phyloP scores from a whole-genome alignment of 2,797 vertebrate species.

The Platyrinchus mystaceus region DNA sequence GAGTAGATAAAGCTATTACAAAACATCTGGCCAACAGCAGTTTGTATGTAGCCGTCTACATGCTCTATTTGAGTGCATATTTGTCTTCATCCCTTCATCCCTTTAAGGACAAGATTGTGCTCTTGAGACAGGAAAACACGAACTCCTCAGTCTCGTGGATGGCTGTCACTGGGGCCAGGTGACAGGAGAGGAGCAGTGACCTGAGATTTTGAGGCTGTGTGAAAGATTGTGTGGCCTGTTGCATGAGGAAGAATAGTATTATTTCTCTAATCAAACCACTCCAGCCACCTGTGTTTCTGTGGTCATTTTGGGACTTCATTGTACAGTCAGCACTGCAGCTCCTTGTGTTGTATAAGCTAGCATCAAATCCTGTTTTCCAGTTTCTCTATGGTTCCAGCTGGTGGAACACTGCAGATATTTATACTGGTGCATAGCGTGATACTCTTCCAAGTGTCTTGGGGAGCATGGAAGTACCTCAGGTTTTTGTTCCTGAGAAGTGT shows the following conservation, averaged over 20 bases:
- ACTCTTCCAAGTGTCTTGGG: not conserved
- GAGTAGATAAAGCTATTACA: not conserved
- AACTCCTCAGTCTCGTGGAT: not conserved
- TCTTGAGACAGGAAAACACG: not conserved
- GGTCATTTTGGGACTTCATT: not conserved
- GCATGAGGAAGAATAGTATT: not conserved
- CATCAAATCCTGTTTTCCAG: not conserved
- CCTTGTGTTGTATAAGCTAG: not conserved
- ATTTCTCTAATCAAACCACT: not conserved
- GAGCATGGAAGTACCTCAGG: not conserved
- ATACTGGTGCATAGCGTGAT: not conserved
- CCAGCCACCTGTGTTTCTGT: not conserved
- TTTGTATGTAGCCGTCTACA: not conserved
- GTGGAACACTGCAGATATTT: not conserved
- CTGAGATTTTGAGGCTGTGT: not conserved
- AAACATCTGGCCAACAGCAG: not conserved
- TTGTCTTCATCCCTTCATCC: not conserved
- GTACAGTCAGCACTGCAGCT: not conserved
- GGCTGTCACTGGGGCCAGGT: accelerated
- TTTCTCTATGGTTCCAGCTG: not conserved
- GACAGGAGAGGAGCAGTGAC: not conserved
- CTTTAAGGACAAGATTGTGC: not conserved
- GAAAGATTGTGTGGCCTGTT: not conserved
- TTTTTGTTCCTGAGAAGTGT: not conserved
- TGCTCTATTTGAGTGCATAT: not conserved